phyloP scores from a whole-genome alignment of 2,797 vertebrate species.

The Australoheros facetus region DNA sequence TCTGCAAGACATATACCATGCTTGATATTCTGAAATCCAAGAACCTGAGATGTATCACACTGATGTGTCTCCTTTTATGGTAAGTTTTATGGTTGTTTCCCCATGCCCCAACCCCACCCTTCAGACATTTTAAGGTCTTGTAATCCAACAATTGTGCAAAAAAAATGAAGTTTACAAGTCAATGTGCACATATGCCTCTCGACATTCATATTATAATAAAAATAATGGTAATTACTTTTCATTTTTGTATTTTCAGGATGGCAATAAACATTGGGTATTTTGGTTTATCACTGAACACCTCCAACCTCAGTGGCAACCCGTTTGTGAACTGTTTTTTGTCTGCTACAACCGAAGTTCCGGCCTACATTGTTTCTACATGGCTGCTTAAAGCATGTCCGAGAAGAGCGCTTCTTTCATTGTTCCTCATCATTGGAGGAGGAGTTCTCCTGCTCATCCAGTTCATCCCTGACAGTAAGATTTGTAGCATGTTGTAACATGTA shows the following conservation, averaged over 20 bases:
- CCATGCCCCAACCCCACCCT: no score
- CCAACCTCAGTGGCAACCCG: conserved; percentile 89
- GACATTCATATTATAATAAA: background rate
- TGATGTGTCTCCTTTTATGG: conserved; percentile 91
- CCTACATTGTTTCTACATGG: conserved; percentile 85
- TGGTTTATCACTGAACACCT: conserved; percentile 91
- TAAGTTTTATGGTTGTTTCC: conserved; percentile 54
- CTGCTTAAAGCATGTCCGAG: conserved; percentile 84
- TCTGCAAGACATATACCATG: conserved; percentile 77
- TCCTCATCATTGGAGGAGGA: conserved; percentile 87
- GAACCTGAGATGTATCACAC: conserved; percentile 88
- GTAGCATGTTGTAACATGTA: no score
- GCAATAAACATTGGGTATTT: conserved; percentile 92
- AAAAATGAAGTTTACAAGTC: background rate
- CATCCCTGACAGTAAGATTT: conserved; percentile 86
- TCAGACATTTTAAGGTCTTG: background rate
- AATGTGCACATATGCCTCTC: background rate
- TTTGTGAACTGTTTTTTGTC: conserved; percentile 92
- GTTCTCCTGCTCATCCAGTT: conserved; percentile 91
- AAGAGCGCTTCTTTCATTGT: conserved; percentile 84
- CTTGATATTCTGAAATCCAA: conserved; percentile 86
- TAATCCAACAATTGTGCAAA: background rate
- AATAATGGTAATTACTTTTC: background rate
- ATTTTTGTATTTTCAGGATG: conserved; percentile 80
- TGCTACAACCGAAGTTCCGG: conserved; percentile 87